Conservation (phyloP, 2,797 vertebrate genomes). For the Peromyscus nudipes region DNA sequence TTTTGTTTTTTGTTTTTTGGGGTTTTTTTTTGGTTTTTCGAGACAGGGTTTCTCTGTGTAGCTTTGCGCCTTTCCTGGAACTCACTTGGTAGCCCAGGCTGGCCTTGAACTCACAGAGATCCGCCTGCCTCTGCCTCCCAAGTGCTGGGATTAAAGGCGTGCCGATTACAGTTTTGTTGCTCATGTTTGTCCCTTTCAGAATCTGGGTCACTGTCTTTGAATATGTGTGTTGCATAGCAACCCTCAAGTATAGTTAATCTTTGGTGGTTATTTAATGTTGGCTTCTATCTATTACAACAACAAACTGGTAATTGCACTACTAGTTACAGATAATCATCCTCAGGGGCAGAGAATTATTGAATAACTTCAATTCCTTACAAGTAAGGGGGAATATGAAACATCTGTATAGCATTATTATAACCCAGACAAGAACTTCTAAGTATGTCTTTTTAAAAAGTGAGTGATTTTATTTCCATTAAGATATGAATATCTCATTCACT, state of each 20-base stretch:
- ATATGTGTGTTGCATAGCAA: neutral
- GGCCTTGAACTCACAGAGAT: too few relatives aligned
- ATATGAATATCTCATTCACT: slow-evolving; percentile 58
- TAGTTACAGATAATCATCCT: neutral
- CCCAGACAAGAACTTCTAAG: slow-evolving; percentile 41
- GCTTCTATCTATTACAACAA: slow-evolving; percentile 41
- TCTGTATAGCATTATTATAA: neutral
- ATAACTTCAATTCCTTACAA: slow-evolving; percentile 25
- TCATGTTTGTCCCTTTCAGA: neutral
- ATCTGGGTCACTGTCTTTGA: neutral
- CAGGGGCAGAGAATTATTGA: neutral
- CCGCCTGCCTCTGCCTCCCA: too few relatives aligned
- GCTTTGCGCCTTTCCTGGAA: too few relatives aligned
- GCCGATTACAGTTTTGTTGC: neutral
- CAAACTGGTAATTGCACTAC: neutral
- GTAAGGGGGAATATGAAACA: neutral
- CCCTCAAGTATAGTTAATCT: neutral
- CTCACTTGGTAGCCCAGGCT: too few relatives aligned
- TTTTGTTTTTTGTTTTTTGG: too few relatives aligned
- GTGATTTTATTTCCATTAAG: slow-evolving; percentile 55
- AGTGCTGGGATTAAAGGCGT: too few relatives aligned
- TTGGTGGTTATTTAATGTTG: neutral
- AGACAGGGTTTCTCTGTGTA: too few relatives aligned
- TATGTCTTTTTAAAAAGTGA: slow-evolving; percentile 39
- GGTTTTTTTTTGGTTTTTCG: too few relatives aligned